These are phyloP conservation scores for Onychostruthus taczanowskii DNA, from an alignment of 2,113 vertebrate species.

Conservation along the genomic window DNA sequence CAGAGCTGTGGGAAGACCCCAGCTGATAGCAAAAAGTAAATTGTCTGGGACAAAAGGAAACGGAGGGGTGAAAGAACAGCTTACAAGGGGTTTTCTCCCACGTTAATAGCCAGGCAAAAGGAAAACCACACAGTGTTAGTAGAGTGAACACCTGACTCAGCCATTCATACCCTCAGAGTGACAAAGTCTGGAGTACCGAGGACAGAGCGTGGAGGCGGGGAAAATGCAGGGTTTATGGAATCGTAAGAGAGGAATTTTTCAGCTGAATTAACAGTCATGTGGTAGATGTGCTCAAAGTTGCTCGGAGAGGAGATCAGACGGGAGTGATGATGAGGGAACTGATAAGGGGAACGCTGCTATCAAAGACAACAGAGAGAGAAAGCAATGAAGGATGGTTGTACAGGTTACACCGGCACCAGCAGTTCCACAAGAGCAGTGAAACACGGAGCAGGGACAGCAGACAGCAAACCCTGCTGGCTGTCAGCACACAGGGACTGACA, in stretches of 20 bases:
- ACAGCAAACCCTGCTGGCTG: slow-evolving; percentile 29
- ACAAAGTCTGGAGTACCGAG: slow-evolving; percentile 77
- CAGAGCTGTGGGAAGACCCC: background rate
- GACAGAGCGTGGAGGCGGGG: slow-evolving; percentile 77
- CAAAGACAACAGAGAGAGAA: slow-evolving; percentile 72
- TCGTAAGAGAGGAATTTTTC: slow-evolving; percentile 85
- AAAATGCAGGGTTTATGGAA: slow-evolving; percentile 75
- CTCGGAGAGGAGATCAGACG: slow-evolving; percentile 84
- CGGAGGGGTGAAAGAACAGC: background rate
- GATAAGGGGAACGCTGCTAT: slow-evolving; percentile 80
- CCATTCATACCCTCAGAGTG: slow-evolving; percentile 80
- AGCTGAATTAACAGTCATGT: slow-evolving; percentile 88
- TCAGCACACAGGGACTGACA: slow-evolving; percentile 4
- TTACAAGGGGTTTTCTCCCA: slow-evolving; percentile 31
- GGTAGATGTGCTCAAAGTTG: slow-evolving; percentile 91
- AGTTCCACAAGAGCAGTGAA: slow-evolving; percentile 10
- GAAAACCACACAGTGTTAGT: slow-evolving; percentile 67
- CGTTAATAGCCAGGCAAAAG: slow-evolving; percentile 63
- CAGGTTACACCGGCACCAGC: background rate
- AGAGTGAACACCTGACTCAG: slow-evolving; percentile 64
- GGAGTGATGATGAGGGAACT: slow-evolving; percentile 77
- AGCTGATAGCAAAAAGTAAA: background rate
- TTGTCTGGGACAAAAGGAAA: background rate
- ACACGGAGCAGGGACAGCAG: background rate
- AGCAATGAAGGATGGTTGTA: slow-evolving; percentile 55